Percentiles rank a stretch among this genome's conserved stretches.
Evolutionary conservation across 2,888 invertebrate species (phyloP).

Genomic region (Schizaphis graminum): DNA sequence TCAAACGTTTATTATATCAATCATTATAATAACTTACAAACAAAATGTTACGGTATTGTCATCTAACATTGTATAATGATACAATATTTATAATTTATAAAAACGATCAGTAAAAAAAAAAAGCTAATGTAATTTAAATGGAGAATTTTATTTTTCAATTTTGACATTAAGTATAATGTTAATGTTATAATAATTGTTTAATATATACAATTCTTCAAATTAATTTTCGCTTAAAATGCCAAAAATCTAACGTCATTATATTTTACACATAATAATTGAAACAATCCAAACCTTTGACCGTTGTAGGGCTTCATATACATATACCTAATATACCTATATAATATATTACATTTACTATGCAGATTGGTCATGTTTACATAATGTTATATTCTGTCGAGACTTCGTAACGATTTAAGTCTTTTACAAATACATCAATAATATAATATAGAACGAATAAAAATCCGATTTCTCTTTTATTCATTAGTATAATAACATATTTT

Average conservation of each 20-base stretch:
- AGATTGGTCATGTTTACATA: background rate
- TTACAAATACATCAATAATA: background rate
- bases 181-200: constrained; percentile 28
- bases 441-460: background rate
- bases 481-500: background rate
- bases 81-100: background rate
- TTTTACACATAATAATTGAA: background rate
- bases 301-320: constrained; percentile 24
- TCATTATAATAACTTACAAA: background rate
- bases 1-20: background rate
- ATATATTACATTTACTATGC: background rate
- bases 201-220: constrained; percentile 4
- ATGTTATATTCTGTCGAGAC: background rate
- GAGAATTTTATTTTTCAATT: background rate
- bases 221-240: constrained; percentile 41
- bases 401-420: background rate
- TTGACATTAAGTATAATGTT: background rate
- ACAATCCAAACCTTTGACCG: constrained; percentile 9
- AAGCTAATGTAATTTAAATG: background rate
- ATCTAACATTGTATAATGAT: background rate
- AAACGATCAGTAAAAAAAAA: background rate
- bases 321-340: background rate
- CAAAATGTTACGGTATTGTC: background rate
- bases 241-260: constrained; percentile 27
- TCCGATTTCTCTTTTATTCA: constrained; percentile 9